Evolutionary conservation across 2,888 invertebrate genomes (phyloP), one percentile per base, ranked within the genome.

Genomic region (Drosophila austrosaltans): DNA sequence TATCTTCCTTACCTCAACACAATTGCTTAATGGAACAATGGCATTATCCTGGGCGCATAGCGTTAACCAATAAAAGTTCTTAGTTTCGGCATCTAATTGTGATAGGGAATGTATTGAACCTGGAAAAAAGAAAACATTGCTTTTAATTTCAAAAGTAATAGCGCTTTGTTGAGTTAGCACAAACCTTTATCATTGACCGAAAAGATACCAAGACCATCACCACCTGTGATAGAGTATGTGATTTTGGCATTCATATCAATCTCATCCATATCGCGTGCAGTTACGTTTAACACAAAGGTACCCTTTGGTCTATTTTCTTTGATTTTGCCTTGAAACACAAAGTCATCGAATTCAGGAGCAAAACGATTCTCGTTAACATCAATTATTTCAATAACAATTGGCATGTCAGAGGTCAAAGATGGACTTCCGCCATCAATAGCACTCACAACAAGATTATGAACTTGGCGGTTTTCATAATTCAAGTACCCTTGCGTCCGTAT

Each of bases 281-380:
- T 94, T 53, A 98, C 95, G 75, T 94, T 94, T 89, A 96, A 95
- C 78, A 98, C 98, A 53, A 95, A 93, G 2, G 96, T 94, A 65
- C 96, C 97, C 53, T 95, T 93, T 5, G 96, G 95, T 86, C 95
- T 94, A 92, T 97, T 98, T 93, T 99, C 98, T 67, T 93, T 93
- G 75, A 98, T 96, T 79, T 93, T 93, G 61, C 96, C 96, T 72
- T 94, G 93, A 75, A 96, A 93, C 78, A 97, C 97, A 89, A 96
- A 96, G 91, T 96, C 97, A 63, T 94, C 94, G 92, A 98, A 98
- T 77, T 94, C 93, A 1, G 98, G 98, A 63, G 97, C 94, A 92
- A 95, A 95, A 66, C 95, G 93, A 93, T 98, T 98, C 93, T 98
- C 98, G 93, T 99, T 98, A 20, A 98, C 98, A 93, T 99, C 98